Evolutionary conservation across 2,888 invertebrate species (phyloP).

Genomic region (Cephus spinipes): DNA sequence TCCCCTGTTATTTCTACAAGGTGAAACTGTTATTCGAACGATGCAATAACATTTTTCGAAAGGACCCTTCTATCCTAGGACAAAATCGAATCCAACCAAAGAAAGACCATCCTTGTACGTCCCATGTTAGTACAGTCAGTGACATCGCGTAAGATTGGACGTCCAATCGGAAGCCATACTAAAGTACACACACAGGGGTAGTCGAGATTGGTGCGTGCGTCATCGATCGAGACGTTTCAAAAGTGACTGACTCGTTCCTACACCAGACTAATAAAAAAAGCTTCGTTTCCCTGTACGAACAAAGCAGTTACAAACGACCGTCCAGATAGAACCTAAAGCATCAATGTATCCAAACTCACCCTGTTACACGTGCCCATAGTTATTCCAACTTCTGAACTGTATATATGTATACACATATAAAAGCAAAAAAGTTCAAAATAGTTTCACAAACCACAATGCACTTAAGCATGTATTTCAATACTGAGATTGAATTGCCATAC

Average conservation of each 20-base stretch:
- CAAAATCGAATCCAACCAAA: not conserved
- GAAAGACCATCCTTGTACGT: not conserved
- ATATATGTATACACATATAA: too few species aligned
- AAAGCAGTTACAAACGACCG: not conserved
- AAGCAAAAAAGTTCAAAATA: not conserved
- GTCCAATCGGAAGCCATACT: not conserved
- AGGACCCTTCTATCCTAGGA: not conserved
- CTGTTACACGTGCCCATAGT: not conserved
- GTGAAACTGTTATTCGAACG: not conserved
- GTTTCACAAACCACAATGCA: not conserved
- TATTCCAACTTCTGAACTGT: not conserved
- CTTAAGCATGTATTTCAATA: not conserved
- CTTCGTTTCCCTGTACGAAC: not conserved
- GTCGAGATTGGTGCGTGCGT: not conserved
- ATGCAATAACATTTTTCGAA: not conserved
- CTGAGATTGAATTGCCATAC: not conserved
- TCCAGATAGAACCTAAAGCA: not conserved
- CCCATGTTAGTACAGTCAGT: not conserved
- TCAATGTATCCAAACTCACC: not conserved
- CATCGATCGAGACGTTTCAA: not conserved
- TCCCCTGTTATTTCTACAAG: not conserved
- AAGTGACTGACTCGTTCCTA: not conserved
- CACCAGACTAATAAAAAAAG: not conserved
- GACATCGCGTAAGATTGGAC: not conserved
- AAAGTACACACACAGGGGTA: not conserved